Conservation (phyloP, 2,797 vertebrate species). For the Ispidina lecontei region DNA sequence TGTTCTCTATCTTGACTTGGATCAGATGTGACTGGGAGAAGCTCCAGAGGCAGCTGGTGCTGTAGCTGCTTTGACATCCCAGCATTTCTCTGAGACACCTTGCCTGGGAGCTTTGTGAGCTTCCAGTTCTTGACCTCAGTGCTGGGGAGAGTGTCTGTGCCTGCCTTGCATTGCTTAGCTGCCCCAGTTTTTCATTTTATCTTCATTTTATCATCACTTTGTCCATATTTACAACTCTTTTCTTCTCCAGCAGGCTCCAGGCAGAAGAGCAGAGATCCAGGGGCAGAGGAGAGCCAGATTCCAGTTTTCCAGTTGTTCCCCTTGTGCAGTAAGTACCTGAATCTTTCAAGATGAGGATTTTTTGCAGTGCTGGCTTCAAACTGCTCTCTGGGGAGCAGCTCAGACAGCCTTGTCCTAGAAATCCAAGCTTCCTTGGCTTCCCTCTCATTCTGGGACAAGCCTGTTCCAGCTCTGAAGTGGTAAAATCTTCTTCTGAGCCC, state of each 20-base stretch:
- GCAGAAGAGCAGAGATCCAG: conserved; percentile 2
- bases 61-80: neutral
- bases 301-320: neutral
- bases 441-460: neutral
- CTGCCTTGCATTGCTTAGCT: neutral
- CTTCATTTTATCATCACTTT: neutral
- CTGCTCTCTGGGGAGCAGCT: neutral
- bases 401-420: neutral
- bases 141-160: neutral
- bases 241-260: neutral
- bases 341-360: neutral
- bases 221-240: neutral
- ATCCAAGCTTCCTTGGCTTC: neutral
- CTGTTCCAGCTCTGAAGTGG: neutral
- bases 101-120: neutral
- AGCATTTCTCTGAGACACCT: neutral
- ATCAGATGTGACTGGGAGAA: neutral
- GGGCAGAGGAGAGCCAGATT: neutral
- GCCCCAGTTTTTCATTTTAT: neutral
- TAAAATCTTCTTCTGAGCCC: neutral
- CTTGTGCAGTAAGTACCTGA: conserved; percentile 18
- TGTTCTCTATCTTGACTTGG: neutral
- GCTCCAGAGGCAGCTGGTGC: neutral
- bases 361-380: neutral
- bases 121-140: neutral